Conservation (phyloP, 2,888 invertebrate species). For the Troilus luridus region DNA sequence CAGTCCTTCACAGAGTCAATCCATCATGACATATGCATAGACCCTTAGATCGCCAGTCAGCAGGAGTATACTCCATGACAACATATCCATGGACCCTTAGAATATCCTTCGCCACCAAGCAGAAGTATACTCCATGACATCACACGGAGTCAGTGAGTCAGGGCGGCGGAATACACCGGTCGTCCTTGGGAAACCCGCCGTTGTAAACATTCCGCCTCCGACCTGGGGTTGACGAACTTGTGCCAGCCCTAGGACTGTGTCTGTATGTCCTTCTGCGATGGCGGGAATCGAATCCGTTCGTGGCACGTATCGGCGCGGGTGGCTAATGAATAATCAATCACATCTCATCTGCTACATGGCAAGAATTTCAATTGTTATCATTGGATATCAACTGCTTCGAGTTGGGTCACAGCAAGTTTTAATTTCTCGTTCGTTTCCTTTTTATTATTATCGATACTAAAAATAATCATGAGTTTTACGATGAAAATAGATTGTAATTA, state of each 20-base stretch:
- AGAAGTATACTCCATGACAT: neutral
- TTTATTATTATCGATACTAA: too few species aligned
- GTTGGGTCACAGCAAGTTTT: too few species aligned
- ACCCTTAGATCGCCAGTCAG: too few species aligned
- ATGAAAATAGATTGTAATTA: too few species aligned
- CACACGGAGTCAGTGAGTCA: slow-evolving; percentile 5
- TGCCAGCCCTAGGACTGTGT: neutral
- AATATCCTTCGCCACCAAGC: neutral
- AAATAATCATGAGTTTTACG: too few species aligned
- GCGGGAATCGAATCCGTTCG: neutral
- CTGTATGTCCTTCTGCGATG: neutral
- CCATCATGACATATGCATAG: too few species aligned
- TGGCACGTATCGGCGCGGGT: neutral
- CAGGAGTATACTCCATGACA: neutral
- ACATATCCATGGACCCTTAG: neutral
- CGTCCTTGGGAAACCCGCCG: slow-evolving; percentile 33
- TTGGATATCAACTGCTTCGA: neutral
- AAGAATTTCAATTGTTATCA: neutral
- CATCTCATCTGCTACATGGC: neutral
- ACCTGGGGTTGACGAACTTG: slow-evolving; percentile 45
- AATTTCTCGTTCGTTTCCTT: too few species aligned
- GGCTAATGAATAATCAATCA: slow-evolving; percentile 22
- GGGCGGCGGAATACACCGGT: slow-evolving; percentile 4
- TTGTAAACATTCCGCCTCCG: slow-evolving; percentile 19
- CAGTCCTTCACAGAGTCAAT: too few species aligned